These are phyloP conservation scores for Meleagris gallopavo DNA, from an alignment of 2,113 vertebrate species.

Conservation along the genomic window DNA sequence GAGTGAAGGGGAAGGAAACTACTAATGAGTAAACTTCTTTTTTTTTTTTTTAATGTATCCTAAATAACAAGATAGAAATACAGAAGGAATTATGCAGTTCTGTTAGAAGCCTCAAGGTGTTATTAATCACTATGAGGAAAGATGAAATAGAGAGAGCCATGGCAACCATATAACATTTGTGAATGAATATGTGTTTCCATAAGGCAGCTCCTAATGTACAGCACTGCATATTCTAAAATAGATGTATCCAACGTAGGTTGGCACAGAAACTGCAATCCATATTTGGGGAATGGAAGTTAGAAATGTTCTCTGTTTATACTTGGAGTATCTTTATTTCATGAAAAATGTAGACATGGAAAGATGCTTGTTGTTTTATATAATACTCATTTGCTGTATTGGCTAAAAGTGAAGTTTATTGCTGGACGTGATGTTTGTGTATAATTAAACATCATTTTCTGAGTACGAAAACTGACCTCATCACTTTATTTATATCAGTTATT, in stretches of 20 bases:
- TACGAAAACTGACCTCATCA: neutral
- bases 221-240: constrained; percentile 26
- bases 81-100: neutral
- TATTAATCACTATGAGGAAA: constrained; percentile 2
- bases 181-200: constrained; percentile 61
- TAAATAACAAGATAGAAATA: constrained; percentile 15
- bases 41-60: neutral
- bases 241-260: constrained; percentile 7
- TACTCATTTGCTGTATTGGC: neutral
- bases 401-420: neutral
- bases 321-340: constrained; percentile 38
- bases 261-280: neutral
- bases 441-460: constrained; percentile 43
- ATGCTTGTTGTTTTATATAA: neutral
- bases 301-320: constrained; percentile 48
- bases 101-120: constrained; percentile 29
- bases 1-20: neutral
- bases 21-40: neutral
- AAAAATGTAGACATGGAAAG: constrained; percentile 18
- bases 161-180: constrained; percentile 65
- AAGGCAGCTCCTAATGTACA: neutral
- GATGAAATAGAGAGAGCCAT: constrained; percentile 33
- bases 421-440: constrained; percentile 32
- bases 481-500: constrained; percentile 29
- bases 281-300: constrained; percentile 50